Conservation (phyloP, 2,113 vertebrate genomes). For the Eubucco bourcierii region DNA sequence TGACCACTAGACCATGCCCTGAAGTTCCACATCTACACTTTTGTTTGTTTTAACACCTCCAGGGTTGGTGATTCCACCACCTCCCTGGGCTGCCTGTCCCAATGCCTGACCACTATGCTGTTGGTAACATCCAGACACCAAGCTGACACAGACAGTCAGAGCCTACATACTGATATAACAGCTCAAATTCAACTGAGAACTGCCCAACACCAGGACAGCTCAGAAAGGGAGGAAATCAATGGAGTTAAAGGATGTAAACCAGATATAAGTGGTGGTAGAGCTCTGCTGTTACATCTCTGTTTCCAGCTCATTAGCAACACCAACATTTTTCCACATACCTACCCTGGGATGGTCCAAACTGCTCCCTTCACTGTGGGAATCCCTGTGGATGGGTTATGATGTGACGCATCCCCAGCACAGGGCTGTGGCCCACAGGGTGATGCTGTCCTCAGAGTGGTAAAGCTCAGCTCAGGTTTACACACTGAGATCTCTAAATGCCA, state of each 20-base stretch:
- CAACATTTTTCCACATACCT: background rate
- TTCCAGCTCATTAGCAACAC: background rate
- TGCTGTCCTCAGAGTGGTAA: background rate
- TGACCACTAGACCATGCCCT: no score
- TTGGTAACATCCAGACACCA: background rate
- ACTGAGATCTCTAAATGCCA: background rate
- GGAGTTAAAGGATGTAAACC: background rate
- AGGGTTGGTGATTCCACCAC: no score
- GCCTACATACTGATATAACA: rapidly evolving
- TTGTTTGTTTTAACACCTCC: no score
- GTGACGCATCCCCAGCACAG: background rate
- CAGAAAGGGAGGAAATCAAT: background rate
- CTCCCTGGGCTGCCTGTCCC: no score
- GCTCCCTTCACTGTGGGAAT: background rate
- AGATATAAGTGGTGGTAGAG: background rate
- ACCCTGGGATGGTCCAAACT: background rate
- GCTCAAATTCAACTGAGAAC: background rate
- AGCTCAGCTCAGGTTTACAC: background rate
- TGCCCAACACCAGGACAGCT: background rate
- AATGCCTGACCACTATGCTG: no score
- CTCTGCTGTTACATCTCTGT: background rate
- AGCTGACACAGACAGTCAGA: background rate
- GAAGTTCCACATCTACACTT: no score
- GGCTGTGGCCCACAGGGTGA: background rate
- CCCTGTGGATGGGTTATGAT: background rate